Conservation (phyloP, 2,888 invertebrate genomes). For the Scaptomyza caliginosa region DNA sequence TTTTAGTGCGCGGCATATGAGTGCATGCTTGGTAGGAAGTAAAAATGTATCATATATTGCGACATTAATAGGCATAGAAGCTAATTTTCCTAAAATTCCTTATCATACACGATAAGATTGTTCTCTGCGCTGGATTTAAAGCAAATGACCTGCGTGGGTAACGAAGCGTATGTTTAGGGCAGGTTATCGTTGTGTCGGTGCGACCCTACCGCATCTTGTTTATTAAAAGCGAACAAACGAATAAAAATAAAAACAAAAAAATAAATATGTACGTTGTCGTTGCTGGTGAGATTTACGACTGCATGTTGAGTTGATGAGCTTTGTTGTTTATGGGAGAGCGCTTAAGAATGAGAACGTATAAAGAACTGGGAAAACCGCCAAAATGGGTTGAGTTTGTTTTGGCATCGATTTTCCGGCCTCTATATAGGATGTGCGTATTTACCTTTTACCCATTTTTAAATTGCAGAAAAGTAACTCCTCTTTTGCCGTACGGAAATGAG, state of each 20-base stretch:
- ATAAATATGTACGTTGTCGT: slow-evolving; percentile 68
- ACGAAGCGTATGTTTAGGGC: slow-evolving; percentile 4
- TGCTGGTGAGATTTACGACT: slow-evolving; percentile 67
- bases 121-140: background rate
- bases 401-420: slow-evolving; percentile 72
- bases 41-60: slow-evolving; percentile 34
- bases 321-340: slow-evolving; percentile 34
- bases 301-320: slow-evolving; percentile 46
- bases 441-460: slow-evolving; percentile 10
- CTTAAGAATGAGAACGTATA: slow-evolving; percentile 62
- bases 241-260: slow-evolving; percentile 80
- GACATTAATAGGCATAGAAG: background rate
- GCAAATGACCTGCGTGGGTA: background rate
- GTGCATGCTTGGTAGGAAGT: slow-evolving; percentile 31
- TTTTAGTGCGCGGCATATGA: slow-evolving; percentile 50
- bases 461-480: slow-evolving; percentile 32
- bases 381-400: slow-evolving; percentile 72
- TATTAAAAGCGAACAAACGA: slow-evolving; percentile 76
- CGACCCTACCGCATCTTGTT: slow-evolving; percentile 61
- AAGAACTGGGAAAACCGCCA: slow-evolving; percentile 70
- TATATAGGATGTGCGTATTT: slow-evolving; percentile 15
- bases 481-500: slow-evolving; percentile 45
- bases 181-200: slow-evolving; percentile 58
- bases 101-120: slow-evolving; percentile 31
- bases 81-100: slow-evolving; percentile 1